phyloP scores from a whole-genome alignment of 2,888 invertebrate species.

The Loripinus fragilis region DNA sequence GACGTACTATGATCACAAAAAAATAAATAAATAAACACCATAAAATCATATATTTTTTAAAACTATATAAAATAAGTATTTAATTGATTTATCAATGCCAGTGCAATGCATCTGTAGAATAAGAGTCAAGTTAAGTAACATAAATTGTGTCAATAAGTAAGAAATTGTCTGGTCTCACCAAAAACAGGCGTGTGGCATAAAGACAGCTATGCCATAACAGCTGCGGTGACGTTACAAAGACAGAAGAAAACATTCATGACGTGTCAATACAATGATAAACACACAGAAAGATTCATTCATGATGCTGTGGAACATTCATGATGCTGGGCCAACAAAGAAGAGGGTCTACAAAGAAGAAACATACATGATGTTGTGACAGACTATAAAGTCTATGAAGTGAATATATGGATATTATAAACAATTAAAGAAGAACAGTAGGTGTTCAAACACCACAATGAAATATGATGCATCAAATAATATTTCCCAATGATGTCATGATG shows the following conservation, averaged over 20 bases:
- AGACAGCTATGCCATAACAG: too few relatives aligned
- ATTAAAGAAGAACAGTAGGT: background rate
- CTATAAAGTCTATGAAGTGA: background rate
- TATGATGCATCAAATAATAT: background rate
- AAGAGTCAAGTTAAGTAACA: too few relatives aligned
- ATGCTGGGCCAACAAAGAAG: background rate
- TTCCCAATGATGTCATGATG: background rate
- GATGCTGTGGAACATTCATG: too few relatives aligned
- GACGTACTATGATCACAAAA: background rate
- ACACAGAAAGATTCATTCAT: too few relatives aligned
- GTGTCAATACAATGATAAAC: too few relatives aligned
- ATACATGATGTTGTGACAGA: background rate
- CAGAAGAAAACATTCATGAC: too few relatives aligned
- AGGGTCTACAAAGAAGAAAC: background rate
- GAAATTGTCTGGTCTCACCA: too few relatives aligned
- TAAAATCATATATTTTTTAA: background rate
- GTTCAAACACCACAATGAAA: background rate
- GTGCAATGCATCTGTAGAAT: too few relatives aligned
- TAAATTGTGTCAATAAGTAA: too few relatives aligned
- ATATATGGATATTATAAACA: background rate
- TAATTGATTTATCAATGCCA: too few relatives aligned
- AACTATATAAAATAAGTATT: background rate
- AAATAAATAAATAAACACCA: background rate
- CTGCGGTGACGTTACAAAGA: too few relatives aligned
- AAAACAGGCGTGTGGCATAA: too few relatives aligned